Percentiles rank a stretch among this genome's conserved stretches.
Evolutionary conservation across 2,888 invertebrate species (phyloP).

Genomic region (Lutraria lutraria): DNA sequence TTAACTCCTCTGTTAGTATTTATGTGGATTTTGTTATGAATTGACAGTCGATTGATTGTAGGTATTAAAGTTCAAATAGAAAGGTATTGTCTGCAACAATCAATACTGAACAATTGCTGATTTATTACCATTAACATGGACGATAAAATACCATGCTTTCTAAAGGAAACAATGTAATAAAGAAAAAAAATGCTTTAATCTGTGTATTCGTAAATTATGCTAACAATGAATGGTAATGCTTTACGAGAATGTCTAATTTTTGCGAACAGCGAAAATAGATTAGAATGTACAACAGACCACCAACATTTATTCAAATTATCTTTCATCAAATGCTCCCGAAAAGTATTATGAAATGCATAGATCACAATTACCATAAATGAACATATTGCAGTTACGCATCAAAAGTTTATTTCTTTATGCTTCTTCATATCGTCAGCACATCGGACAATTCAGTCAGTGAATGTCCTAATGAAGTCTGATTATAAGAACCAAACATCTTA

Average conservation of each 20-base stretch:
- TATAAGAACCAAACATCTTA: background rate
- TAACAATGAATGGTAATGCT: background rate
- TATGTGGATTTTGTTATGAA: slow-evolving; percentile 26
- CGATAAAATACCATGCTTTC: background rate
- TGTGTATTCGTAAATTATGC: background rate
- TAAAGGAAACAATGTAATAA: background rate
- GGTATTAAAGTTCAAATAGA: background rate
- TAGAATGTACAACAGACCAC: background rate
- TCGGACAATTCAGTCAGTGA: background rate
- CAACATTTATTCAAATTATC: background rate
- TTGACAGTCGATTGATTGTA: slow-evolving; percentile 37
- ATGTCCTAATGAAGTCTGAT: background rate
- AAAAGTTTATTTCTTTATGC: background rate
- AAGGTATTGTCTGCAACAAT: slow-evolving; percentile 8
- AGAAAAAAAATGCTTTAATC: background rate
- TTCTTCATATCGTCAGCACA: background rate
- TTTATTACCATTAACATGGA: background rate
- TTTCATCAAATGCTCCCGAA: no score
- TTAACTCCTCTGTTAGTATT: slow-evolving; percentile 29
- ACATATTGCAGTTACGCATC: background rate
- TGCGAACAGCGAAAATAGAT: background rate
- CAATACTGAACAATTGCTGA: background rate
- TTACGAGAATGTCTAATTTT: background rate
- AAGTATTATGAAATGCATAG: background rate
- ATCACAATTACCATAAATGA: background rate